Conservation (phyloP, 1,140 invertebrate species). For the Cataglyphis hispanica region DNA sequence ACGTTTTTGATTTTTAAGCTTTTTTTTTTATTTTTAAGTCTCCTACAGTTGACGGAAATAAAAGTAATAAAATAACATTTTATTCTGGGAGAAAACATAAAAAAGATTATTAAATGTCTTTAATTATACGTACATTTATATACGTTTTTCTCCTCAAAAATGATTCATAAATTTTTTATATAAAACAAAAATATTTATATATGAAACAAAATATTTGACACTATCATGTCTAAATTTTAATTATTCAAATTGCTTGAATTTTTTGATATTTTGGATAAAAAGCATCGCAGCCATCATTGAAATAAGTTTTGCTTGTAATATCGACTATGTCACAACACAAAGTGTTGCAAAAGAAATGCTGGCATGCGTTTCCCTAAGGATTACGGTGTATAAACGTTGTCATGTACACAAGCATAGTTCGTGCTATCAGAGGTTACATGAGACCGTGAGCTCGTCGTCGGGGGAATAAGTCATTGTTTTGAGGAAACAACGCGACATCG, state of each 20-base stretch:
- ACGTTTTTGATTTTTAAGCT: neutral
- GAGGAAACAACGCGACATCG: slow-evolving; percentile 36
- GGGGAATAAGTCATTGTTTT: slow-evolving; percentile 62
- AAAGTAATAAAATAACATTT: slow-evolving; percentile 1
- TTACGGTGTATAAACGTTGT: slow-evolving; percentile 55
- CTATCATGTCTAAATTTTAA: neutral
- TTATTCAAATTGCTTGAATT: neutral
- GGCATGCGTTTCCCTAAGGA: slow-evolving; percentile 54
- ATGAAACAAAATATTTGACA: no score
- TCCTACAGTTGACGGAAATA: neutral
- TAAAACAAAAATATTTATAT: neutral
- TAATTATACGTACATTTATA: neutral
- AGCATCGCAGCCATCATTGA: neutral
- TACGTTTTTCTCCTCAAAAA: neutral
- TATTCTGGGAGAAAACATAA: neutral
- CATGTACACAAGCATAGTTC: slow-evolving; percentile 42
- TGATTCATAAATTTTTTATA: neutral
- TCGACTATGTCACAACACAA: slow-evolving; percentile 35
- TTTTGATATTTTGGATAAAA: slow-evolving; percentile 11
- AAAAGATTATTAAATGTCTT: neutral
- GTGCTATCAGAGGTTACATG: slow-evolving; percentile 42
- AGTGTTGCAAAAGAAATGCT: slow-evolving; percentile 43
- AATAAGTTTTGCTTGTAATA: slow-evolving; percentile 38
- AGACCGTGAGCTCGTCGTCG: slow-evolving; percentile 39
- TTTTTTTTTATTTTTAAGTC: neutral